phyloP scores from a whole-genome alignment of 1,140 invertebrate species.

The Drepana arcuata region DNA sequence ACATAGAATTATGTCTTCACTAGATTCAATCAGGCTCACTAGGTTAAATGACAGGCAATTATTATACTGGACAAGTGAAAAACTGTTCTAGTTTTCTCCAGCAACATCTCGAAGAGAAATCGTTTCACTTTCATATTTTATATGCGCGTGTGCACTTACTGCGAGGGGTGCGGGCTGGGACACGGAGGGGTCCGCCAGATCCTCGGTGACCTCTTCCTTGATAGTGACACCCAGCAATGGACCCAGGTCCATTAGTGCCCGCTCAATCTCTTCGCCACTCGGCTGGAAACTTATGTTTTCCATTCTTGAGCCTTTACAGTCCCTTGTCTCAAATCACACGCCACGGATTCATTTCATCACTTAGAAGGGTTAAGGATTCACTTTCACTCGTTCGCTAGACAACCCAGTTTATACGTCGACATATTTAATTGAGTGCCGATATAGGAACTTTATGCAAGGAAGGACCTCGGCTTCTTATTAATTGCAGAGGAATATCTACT shows the following conservation, averaged over 20 bases:
- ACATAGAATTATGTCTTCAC: too few relatives aligned
- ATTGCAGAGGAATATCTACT: too few relatives aligned
- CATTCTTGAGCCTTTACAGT: constrained; percentile 22
- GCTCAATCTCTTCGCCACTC: constrained; percentile 57
- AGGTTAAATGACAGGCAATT: too few relatives aligned
- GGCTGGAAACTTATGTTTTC: constrained; percentile 49
- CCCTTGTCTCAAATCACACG: constrained; percentile 18
- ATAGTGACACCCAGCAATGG: constrained; percentile 62
- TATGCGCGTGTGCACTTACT: too few relatives aligned
- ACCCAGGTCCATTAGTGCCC: constrained; percentile 61
- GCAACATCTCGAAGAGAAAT: too few relatives aligned
- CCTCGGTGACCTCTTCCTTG: constrained; percentile 58
- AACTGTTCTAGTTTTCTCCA: too few relatives aligned
- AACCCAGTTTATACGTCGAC: constrained; percentile 51
- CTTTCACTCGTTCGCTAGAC: constrained; percentile 29
- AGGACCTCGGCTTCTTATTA: too few relatives aligned
- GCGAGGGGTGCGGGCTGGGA: constrained; percentile 13
- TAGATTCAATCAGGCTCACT: too few relatives aligned
- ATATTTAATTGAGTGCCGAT: constrained; percentile 39
- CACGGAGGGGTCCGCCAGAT: constrained; percentile 32
- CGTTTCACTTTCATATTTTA: too few relatives aligned
- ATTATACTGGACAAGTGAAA: too few relatives aligned
- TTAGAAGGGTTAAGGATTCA: too few relatives aligned
- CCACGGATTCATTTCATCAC: constrained; percentile 27
- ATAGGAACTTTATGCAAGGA: too few relatives aligned